Evolutionary conservation across 2,797 vertebrate species (phyloP).

Genomic region (Mus minutoides): DNA sequence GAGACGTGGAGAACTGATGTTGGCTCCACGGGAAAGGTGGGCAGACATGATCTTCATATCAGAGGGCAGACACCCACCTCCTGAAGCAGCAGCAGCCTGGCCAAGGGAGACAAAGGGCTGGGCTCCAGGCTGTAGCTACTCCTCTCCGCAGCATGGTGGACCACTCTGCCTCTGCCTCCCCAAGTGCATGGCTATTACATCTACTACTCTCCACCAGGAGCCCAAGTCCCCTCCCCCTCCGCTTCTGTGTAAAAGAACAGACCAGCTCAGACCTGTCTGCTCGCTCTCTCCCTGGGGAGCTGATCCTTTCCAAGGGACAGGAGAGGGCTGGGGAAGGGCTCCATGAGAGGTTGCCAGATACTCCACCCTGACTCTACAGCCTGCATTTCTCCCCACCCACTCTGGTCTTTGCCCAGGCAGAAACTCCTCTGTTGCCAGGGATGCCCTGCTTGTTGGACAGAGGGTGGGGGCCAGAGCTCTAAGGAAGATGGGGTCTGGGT

Average conservation of each 20-base stretch:
- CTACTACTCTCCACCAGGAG: background rate
- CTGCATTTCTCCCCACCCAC: conserved; percentile 66
- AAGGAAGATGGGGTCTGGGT: background rate
- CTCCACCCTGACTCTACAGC: conserved; percentile 50
- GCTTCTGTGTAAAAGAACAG: conserved; percentile 52
- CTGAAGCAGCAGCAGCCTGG: background rate
- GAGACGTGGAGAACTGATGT: conserved; percentile 4
- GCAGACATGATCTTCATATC: conserved; percentile 38
- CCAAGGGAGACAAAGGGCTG: background rate
- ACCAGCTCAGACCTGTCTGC: conserved; percentile 77
- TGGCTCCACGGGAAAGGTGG: conserved; percentile 29
- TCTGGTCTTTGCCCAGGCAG: conserved; percentile 50
- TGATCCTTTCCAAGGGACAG: conserved; percentile 72
- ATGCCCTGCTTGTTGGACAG: background rate
- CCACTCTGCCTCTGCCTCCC: background rate
- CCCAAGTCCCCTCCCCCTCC: conserved; percentile 18
- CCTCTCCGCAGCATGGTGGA: background rate
- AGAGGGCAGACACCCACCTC: conserved; percentile 2
- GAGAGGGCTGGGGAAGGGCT: conserved; percentile 62
- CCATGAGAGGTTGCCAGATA: conserved; percentile 27
- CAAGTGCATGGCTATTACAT: background rate
- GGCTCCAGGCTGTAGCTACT: background rate
- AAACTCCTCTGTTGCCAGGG: conserved; percentile 9
- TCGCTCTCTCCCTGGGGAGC: conserved; percentile 64
- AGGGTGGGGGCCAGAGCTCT: background rate